A percentile compares a stretch with the other conserved stretches of the same genome.
Conservation (phyloP, 2,888 invertebrate species). For the Thalpophila matura region DNA sequence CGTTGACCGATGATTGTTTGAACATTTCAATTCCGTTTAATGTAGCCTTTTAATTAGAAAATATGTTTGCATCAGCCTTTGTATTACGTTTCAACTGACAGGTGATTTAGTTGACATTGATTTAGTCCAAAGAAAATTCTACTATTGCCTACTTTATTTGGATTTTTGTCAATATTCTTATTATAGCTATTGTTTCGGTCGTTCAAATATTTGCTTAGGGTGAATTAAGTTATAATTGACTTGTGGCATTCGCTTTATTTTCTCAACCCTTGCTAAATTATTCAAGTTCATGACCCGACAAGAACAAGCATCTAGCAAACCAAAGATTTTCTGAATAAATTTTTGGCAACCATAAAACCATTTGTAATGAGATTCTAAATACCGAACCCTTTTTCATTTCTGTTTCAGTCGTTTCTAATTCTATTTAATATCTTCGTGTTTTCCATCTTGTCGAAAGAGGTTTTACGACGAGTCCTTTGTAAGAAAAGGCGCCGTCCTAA, state of each 20-base stretch:
- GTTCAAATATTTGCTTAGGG: conserved; percentile 19
- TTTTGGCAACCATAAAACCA: conserved; percentile 11
- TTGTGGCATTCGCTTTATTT: conserved; percentile 18
- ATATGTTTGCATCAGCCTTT: conserved; percentile 27
- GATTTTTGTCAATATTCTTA: conserved; percentile 5
- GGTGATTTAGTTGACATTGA: conserved; percentile 3
- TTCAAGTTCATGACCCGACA: conserved; percentile 10
- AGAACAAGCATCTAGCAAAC: background rate
- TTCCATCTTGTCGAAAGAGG: conserved; percentile 42
- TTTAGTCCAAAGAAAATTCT: conserved; percentile 8
- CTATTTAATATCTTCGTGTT: conserved; percentile 52
- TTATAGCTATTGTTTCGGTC: too few species aligned
- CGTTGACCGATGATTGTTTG: conserved; percentile 46
- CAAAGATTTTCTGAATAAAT: conserved; percentile 16
- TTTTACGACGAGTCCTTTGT: conserved; percentile 35
- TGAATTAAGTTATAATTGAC: conserved; percentile 13
- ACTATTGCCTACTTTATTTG: conserved; percentile 8
- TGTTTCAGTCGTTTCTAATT: conserved; percentile 45
- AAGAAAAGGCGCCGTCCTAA: conserved; percentile 32
- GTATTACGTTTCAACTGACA: conserved; percentile 18
- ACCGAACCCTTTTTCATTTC: conserved; percentile 49
- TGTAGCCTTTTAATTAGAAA: conserved; percentile 25
- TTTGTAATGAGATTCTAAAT: conserved; percentile 53
- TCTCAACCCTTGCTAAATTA: conserved; percentile 25
- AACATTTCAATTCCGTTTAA: conserved; percentile 55